Conservation (phyloP, 2,797 vertebrate species). For the Rhinoraja longicauda region DNA sequence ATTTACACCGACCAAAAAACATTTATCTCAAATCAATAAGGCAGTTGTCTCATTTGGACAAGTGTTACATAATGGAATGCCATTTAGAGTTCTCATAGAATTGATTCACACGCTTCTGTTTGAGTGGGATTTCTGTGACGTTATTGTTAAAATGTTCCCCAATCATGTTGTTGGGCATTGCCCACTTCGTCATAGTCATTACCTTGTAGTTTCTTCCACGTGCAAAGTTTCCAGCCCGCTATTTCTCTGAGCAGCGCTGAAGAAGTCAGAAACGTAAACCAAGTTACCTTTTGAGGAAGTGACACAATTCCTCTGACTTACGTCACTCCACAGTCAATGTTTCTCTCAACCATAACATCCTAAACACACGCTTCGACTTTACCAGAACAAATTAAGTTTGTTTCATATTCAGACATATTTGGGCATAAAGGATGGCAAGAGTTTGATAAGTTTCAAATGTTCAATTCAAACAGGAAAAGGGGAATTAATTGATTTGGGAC, state of each 20-base stretch:
- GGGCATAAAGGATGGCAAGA: neutral
- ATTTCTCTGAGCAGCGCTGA: neutral
- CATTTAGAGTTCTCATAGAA: neutral
- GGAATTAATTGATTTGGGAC: neutral
- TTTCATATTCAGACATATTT: neutral
- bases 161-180: neutral
- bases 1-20: too few species aligned
- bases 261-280: neutral
- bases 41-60: neutral
- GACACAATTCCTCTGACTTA: neutral
- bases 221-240: neutral
- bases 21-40: neutral
- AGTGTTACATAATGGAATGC: neutral
- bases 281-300: neutral
- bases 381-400: neutral
- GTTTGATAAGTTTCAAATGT: neutral
- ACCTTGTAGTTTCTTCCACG: neutral
- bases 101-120: neutral
- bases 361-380: neutral
- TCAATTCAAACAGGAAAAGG: constrained; percentile 22
- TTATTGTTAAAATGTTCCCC: neutral
- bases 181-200: neutral
- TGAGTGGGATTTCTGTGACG: neutral
- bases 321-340: neutral
- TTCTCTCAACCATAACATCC: neutral